A percentile compares a stretch with the other conserved stretches of the same genome.
phyloP scores from a whole-genome alignment of 2,113 vertebrate species.

The Toxotes chatareus region DNA sequence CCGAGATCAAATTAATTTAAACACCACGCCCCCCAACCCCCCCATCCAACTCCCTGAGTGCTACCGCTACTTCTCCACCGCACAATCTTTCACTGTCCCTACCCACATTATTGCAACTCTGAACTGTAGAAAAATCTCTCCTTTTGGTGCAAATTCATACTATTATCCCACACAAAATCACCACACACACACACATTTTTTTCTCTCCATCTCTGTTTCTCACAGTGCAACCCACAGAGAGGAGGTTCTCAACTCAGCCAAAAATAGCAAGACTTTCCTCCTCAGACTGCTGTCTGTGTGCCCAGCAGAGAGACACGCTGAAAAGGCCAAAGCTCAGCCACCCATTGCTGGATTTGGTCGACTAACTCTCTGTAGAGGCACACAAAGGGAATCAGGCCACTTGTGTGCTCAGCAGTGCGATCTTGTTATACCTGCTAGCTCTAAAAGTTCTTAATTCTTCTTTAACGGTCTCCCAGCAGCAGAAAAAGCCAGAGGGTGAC shows the following conservation, averaged over 20 bases:
- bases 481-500: constrained; percentile 4
- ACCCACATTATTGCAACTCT: constrained; percentile 48
- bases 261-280: constrained; percentile 57
- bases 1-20: constrained; percentile 81
- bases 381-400: constrained; percentile 34
- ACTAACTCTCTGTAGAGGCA: constrained; percentile 23
- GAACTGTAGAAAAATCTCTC: constrained; percentile 44
- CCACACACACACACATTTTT: constrained; percentile 9
- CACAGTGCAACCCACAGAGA: constrained; percentile 30
- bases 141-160: constrained; percentile 40
- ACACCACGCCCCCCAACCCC: constrained; percentile 31
- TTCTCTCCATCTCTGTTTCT: constrained; percentile 28
- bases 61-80: constrained; percentile 20
- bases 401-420: not conserved
- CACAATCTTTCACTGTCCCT: constrained; percentile 29
- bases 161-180: constrained; percentile 47
- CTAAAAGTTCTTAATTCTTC: constrained; percentile 9
- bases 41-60: constrained; percentile 17
- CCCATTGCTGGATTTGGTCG: constrained; percentile 45
- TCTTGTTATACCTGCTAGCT: not conserved
- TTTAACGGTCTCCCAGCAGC: not conserved
- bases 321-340: constrained; percentile 48
- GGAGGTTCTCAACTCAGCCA: constrained; percentile 44
- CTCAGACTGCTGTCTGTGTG: constrained; percentile 51
- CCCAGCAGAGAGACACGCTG: constrained; percentile 17